A percentile compares a stretch with the other conserved stretches of the same genome.
Conservation (phyloP, 2,888 invertebrate species). For the Coremacera marginata region DNA sequence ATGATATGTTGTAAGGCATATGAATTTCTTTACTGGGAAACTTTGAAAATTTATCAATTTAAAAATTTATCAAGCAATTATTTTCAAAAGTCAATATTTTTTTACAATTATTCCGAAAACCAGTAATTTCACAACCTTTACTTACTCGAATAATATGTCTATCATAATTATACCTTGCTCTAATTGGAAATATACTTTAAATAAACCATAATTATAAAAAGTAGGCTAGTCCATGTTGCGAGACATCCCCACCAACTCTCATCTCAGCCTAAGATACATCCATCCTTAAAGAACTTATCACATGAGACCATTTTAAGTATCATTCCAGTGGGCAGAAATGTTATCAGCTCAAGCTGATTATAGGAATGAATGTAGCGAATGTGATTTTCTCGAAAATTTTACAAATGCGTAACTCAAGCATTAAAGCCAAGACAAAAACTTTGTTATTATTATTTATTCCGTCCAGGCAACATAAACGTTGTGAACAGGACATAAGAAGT, state of each 20-base stretch:
- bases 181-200: not conserved
- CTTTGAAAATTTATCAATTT: too few species aligned
- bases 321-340: not conserved
- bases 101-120: too few species aligned
- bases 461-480: not conserved
- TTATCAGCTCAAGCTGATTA: not conserved
- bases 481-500: conserved; percentile 12
- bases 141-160: too few species aligned
- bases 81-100: too few species aligned
- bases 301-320: conserved; percentile 18
- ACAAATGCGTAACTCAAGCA: conserved; percentile 1
- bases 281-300: conserved; percentile 17
- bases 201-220: not conserved
- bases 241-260: not conserved
- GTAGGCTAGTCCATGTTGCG: not conserved
- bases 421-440: not conserved
- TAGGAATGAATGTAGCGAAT: not conserved
- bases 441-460: conserved; percentile 28
- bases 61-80: too few species aligned
- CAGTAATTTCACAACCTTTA: too few species aligned
- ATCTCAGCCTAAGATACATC: not conserved
- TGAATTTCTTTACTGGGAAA: too few species aligned
- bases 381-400: not conserved
- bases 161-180: too few species aligned
- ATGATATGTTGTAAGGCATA: too few species aligned